Percentiles rank a stretch among this genome's conserved stretches.
phyloP scores from a whole-genome alignment of 1,140 invertebrate genomes.

The Eriosoma lanigerum region DNA sequence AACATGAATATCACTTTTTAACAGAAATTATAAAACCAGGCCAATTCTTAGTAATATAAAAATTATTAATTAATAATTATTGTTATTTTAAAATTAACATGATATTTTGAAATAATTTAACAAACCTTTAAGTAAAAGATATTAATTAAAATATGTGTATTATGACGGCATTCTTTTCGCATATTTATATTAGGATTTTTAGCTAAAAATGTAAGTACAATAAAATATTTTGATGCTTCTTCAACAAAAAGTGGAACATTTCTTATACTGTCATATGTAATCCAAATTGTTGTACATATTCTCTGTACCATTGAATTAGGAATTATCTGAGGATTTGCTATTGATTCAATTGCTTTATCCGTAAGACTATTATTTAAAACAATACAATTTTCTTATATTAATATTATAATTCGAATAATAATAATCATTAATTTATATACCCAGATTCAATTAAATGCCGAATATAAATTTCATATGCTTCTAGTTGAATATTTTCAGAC shows the following conservation, averaged over 20 bases:
- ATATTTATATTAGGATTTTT: conserved; percentile 29
- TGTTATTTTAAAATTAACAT: too few species aligned
- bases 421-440: conserved; percentile 5
- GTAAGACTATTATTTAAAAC: neutral
- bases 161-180: neutral
- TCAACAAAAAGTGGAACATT: conserved; percentile 12
- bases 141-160: conserved; percentile 23
- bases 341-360: conserved; percentile 36
- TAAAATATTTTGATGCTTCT: conserved; percentile 40
- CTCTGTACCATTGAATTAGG: conserved; percentile 38
- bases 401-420: neutral
- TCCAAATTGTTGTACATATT: conserved; percentile 42
- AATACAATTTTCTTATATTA: too few species aligned
- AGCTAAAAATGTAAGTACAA: conserved; percentile 34
- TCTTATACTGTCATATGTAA: conserved; percentile 41
- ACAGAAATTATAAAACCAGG: too few species aligned
- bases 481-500: conserved; percentile 16
- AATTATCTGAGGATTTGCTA: conserved; percentile 39
- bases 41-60: too few species aligned
- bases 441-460: conserved; percentile 31
- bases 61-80: too few species aligned
- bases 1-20: too few species aligned
- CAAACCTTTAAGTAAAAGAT: conserved; percentile 34
- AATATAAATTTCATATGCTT: conserved; percentile 45
- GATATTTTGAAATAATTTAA: neutral